Evolutionary conservation across 1,140 invertebrate species (phyloP), one percentile per base, ranked within the genome.

Genomic region (Aradophagus sp.): DNA sequence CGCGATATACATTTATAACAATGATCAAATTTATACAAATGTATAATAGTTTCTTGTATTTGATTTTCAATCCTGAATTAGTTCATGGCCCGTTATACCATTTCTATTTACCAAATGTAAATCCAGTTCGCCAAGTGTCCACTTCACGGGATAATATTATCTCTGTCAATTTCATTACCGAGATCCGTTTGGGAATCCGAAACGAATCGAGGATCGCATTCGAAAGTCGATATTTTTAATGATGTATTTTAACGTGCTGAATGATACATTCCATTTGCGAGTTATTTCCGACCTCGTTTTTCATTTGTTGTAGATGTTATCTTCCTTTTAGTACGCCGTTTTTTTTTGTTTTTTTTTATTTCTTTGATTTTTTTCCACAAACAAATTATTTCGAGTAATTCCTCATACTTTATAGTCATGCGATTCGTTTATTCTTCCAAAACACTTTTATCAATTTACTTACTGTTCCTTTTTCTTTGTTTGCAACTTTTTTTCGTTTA

Each of bases 91-190:
- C 38, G 48, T 44, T 50, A 62, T 50, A 62, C 41, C 58, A 63
- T 50, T 56, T 63, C 56, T 62, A 58, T 62, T 70, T 70, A 63
- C 58, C 52, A 48, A 65, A 71, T 65, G 67, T 63, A 63, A 71
- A 71, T 59, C 52, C 53, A 39, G 36, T 44, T 17, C 35, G 53
- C 34, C 36, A 47, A 72, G 47, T 66, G 53, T 61, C 61, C 55
- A 61, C 67, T 65, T 65, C 61, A 39, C 59, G 16, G 39, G 31
- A 72, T 66, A 61, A 72, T 72, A 66, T 72, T 66, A 66, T 72
- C 69, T 72, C 56, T 62, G 69, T 72, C 69, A 66, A 72, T 72
- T 72, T 62, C 69, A 72, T 66, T 66, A 66, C 36, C 34, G 36
- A 45, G 35, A 53, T 66, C 56, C 45, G 35, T 59, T 55, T n/a